Conservation (phyloP, 2,113 vertebrate genomes). For the Pachyramphus minor region DNA sequence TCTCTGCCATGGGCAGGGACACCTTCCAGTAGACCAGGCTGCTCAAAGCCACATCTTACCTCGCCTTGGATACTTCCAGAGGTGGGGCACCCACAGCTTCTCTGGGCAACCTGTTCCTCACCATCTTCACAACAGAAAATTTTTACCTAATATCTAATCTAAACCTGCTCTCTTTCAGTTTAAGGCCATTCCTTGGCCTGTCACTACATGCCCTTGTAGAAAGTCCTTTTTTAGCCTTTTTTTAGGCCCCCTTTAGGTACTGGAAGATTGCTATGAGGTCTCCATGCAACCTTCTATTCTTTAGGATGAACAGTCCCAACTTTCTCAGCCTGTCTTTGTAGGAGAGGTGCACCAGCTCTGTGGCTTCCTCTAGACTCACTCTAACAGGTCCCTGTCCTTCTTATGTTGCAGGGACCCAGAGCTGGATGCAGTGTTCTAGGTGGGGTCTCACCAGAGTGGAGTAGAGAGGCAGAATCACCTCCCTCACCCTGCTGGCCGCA, state of each 20-base stretch:
- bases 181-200: not conserved
- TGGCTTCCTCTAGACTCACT: not conserved
- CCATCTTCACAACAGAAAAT: not conserved
- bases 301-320: not conserved
- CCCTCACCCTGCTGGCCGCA: not conserved
- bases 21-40: not conserved
- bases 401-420: not conserved
- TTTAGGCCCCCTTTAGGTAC: not conserved
- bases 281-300: not conserved
- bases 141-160: not conserved
- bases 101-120: not conserved
- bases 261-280: not conserved
- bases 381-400: fast-evolving
- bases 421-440: not conserved
- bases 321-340: not conserved
- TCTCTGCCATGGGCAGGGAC: not conserved
- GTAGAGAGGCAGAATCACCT: not conserved
- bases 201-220: not conserved
- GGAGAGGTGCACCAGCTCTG: not conserved
- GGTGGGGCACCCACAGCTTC: not conserved
- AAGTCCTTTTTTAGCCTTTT: not conserved
- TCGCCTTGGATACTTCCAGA: not conserved
- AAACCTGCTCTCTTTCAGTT: not conserved
- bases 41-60: not conserved
- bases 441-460: not conserved